Evolutionary conservation across 2,113 vertebrate species (phyloP), one percentile per base, ranked within the genome.

Genomic region (Cygnus atratus): DNA sequence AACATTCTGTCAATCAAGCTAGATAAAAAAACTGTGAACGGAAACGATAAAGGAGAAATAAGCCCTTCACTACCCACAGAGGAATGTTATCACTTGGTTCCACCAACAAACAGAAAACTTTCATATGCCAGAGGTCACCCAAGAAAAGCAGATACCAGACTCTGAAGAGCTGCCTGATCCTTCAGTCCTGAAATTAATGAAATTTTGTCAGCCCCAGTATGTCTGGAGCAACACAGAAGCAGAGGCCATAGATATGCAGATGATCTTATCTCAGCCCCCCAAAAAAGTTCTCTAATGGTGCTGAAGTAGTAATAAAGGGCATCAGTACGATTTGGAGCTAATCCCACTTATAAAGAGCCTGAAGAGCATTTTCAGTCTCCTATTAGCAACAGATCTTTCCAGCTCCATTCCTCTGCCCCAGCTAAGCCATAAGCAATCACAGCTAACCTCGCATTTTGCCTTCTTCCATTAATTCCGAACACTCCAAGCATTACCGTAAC

Each of bases 61-160:
- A 91, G 35, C 21, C 59, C 41, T 94, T 87, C 24, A 43, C 16
- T 55, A 61, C 19, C 58, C 67, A 77, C 72, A 75, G 83, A 94
- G 48, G 28, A 84, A 94, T 52, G 46, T 67, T 77, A 52, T 44
- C 52, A 35, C 68, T 57, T 67, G 4, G 16, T 77, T 86, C 85
- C 87, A 84, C 63, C 39, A 96, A 84, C 68, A 90, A 81, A 93
- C 57, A 77, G 55, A 77, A 92, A 94, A 87, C 41, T 82, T 94
- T 43, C 75, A 5, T 92, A 50, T 84, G 61, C 48, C 76, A 95
- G 76, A 90, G 80, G 92, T 93, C 81, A 91, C 77, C 61, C 93
- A 92, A 95, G 87, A 93, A 95, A 94, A 95, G 84, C 89, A 95
- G 87, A 79, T 70, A 79, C 20, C 54, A 88, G 63, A 62, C 41